Evolutionary conservation across 2,888 invertebrate species (phyloP).

Genomic region (Nipponacmea schrenckii): DNA sequence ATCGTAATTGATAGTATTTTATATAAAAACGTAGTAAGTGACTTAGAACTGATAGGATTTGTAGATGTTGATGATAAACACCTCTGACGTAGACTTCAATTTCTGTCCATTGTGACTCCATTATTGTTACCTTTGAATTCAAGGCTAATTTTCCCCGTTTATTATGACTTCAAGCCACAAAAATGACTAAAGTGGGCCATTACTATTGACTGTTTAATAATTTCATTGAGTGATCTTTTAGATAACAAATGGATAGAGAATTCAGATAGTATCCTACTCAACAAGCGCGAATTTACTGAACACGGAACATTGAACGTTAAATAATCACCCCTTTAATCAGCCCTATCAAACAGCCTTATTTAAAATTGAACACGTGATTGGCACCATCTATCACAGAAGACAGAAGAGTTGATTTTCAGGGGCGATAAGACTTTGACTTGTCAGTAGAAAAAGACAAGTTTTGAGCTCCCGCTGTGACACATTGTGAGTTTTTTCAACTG

Average conservation of each 20-base stretch:
- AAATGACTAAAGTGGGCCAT: background rate
- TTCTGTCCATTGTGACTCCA: too few species aligned
- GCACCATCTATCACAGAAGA: constrained; percentile 3
- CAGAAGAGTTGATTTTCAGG: constrained; percentile 6
- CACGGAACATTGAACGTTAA: background rate
- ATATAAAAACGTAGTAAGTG: too few species aligned
- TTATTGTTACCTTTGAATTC: too few species aligned
- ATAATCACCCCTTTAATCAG: constrained; percentile 1
- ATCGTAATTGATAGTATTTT: too few species aligned
- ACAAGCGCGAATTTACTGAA: too few species aligned
- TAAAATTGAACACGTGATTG: constrained; percentile 3
- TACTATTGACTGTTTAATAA: background rate
- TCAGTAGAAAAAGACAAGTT: background rate
- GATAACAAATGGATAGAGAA: too few species aligned
- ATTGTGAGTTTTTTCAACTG: background rate
- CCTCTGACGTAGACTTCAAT: too few species aligned
- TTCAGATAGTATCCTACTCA: too few species aligned
- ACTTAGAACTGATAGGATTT: too few species aligned
- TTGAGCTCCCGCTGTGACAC: background rate
- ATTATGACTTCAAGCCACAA: too few species aligned
- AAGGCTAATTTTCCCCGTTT: too few species aligned
- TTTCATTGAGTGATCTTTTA: background rate
- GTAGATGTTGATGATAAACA: too few species aligned
- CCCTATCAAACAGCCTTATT: constrained; percentile 1
- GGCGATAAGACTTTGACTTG: constrained; percentile 2